Evolutionary conservation across 2,888 invertebrate genomes (phyloP), one percentile per base, ranked within the genome.

Genomic region (Barypeithes pellucidus): DNA sequence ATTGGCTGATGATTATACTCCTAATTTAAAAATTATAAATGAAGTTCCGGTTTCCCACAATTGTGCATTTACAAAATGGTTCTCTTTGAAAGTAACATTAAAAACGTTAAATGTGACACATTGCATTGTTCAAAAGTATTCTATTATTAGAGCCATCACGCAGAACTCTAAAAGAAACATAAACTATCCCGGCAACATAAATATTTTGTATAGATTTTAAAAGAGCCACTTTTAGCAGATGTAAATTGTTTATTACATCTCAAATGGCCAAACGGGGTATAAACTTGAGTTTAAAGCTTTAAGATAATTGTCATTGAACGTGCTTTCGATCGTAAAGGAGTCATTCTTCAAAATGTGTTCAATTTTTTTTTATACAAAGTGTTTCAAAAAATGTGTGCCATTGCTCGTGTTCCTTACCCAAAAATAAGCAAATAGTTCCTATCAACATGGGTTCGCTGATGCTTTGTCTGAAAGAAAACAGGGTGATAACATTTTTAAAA

Each of bases 191-290:
- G 69, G 41, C 66, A 43, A 67, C 67, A 72, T 67, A 72, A 67
- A 72, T 61, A 61, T 54, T 63, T 45, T 70, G 61, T 69, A 54
- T 52, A 54, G 47, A 69, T 54, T 43, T 54, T 70, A 67, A 66
- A 57, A 54, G 52, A 29, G 67, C 62, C 52, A 54, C 67, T 72
- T 67, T 73, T 59, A 41, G 60, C 41, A 16, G 54, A 65, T 65
- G 65, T 63, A 68, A 73, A 73, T 68, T 73, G 73, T 68, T 73
- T 73, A 73, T 68, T 61, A 33, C 45, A 54, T 63, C 59, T 67
- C 60, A 60, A 60, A 67, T 18, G 47, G 33, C 54, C n/a, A n/a
- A 70, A 63, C 54, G 22, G 18, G 16, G 18, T 36, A 41, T 70
- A 70, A 70, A 62, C 57, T 22, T 70, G 63, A 57, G 43, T 60